phyloP scores from a whole-genome alignment of 2,888 invertebrate species.

The Brenthis hecate region DNA sequence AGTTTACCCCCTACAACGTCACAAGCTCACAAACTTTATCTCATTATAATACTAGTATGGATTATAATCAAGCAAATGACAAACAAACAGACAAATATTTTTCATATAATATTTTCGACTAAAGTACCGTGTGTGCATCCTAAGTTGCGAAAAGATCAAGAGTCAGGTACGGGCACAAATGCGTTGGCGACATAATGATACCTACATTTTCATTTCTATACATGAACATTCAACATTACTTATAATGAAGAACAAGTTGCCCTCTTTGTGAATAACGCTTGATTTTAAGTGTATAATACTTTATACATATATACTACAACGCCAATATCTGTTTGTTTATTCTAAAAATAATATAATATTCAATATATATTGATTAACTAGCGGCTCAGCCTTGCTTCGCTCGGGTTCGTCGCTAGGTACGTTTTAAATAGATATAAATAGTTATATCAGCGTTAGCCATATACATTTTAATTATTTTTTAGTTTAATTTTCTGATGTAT shows the following conservation, averaged over 20 bases:
- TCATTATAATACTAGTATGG: too few relatives aligned
- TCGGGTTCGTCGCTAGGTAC: too few relatives aligned
- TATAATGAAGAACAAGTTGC: not conserved
- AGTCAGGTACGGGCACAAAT: constrained; percentile 1
- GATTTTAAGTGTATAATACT: not conserved
- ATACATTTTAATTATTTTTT: too few relatives aligned
- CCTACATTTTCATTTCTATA: constrained; percentile 4
- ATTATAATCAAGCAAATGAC: not conserved
- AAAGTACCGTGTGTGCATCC: not conserved
- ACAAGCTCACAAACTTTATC: too few relatives aligned
- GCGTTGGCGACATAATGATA: constrained; percentile 23
- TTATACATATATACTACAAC: not conserved
- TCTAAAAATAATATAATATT: too few relatives aligned
- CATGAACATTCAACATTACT: constrained; percentile 3
- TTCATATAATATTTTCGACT: not conserved
- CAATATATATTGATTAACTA: too few relatives aligned
- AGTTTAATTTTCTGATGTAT: too few relatives aligned
- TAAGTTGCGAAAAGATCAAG: constrained; percentile 4
- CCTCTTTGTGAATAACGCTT: not conserved
- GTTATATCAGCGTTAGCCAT: too few relatives aligned
- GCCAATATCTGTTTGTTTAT: too few relatives aligned
- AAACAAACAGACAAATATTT: not conserved
- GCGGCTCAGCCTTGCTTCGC: too few relatives aligned
- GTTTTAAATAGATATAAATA: too few relatives aligned
- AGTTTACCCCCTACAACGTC: too few relatives aligned